A percentile compares a stretch with the other conserved stretches of the same genome.
phyloP scores from a whole-genome alignment of 2,797 vertebrate genomes.

The Dryobates pubescens region DNA sequence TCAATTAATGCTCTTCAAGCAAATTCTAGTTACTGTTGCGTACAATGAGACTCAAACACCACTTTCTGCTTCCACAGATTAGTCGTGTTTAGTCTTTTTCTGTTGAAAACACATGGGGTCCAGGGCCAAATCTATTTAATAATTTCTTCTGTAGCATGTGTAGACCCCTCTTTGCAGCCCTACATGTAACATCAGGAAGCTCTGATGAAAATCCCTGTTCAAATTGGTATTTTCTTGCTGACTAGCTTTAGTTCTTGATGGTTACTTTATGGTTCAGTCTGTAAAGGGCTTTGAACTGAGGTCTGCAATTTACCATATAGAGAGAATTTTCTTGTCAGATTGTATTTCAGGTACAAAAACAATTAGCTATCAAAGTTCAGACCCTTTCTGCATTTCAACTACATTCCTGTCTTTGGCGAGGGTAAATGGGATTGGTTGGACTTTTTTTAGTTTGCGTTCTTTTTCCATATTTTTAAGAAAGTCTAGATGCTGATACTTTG shows the following conservation, averaged over 20 bases:
- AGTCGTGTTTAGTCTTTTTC: not conserved
- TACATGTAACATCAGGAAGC: not conserved
- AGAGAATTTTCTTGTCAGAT: not conserved
- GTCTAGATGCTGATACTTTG: not conserved
- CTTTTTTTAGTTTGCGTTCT: not conserved
- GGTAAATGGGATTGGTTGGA: too few species aligned
- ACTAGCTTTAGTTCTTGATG: not conserved
- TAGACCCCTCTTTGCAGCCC: not conserved
- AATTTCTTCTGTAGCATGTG: not conserved
- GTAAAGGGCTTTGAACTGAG: not conserved
- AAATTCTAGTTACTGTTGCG: not conserved
- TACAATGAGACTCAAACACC: not conserved
- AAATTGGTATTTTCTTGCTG: not conserved
- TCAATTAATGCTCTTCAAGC: not conserved
- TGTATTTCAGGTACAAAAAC: not conserved
- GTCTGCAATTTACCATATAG: not conserved
- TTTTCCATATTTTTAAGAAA: not conserved
- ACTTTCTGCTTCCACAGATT: not conserved
- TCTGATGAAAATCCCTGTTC: not conserved
- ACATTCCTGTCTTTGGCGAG: not conserved
- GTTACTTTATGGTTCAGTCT: not conserved
- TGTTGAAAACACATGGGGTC: not conserved
- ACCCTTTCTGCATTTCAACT: not conserved
- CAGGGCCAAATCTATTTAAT: not conserved
- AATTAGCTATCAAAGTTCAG: not conserved